Evolutionary conservation across 2,888 invertebrate genomes (phyloP).

Genomic region (Trissolcus japonicus): DNA sequence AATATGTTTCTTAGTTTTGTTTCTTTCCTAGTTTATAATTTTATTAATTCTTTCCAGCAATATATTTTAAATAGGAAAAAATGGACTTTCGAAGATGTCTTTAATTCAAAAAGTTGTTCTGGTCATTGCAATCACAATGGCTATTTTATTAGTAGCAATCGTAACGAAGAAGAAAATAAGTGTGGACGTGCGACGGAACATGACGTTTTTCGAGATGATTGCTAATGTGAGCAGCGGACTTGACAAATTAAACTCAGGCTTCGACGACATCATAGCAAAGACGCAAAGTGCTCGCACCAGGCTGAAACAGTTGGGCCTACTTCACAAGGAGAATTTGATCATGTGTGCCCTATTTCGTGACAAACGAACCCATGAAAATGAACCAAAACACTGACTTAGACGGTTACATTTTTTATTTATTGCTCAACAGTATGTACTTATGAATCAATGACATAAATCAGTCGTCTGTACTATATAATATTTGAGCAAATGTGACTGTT

Average conservation of each 20-base stretch:
- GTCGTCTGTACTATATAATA: too few species aligned
- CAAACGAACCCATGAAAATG: constrained; percentile 39
- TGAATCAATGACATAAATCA: too few species aligned
- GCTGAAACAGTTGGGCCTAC: constrained; percentile 58
- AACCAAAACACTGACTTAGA: too few species aligned
- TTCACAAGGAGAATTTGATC: constrained; percentile 63
- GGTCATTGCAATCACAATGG: constrained; percentile 56
- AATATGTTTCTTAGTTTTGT: neutral
- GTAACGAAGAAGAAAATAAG: constrained; percentile 57
- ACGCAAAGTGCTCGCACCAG: constrained; percentile 60
- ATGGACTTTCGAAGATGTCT: constrained; percentile 44
- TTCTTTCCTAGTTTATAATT: too few species aligned
- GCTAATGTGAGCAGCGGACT: constrained; percentile 66
- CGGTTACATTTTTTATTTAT: too few species aligned
- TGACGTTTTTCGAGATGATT: constrained; percentile 61
- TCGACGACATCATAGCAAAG: constrained; percentile 62
- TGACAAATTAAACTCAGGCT: constrained; percentile 63
- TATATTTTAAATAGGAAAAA: constrained; percentile 3
- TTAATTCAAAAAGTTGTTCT: constrained; percentile 58
- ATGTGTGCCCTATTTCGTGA: constrained; percentile 59
- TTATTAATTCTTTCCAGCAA: constrained; percentile 1
- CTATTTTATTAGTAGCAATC: constrained; percentile 56
- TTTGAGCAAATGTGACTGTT: too few species aligned
- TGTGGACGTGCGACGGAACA: constrained; percentile 56
- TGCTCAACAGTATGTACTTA: too few species aligned